Base-by-base conservation (phyloP, 2,797 vertebrate species). In the Cuniculus paca region DNA sequence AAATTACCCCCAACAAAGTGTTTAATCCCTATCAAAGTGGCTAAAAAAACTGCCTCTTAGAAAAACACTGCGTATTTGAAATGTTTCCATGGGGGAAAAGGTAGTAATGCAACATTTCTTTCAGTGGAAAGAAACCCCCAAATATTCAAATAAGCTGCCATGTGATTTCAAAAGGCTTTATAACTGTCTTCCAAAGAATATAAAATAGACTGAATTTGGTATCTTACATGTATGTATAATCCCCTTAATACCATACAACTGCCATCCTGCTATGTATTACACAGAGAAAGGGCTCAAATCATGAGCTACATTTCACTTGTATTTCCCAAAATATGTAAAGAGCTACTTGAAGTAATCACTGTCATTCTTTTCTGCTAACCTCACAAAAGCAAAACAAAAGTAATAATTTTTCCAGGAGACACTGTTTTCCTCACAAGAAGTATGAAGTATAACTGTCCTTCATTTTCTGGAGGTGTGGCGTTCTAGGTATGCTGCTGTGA, bases 271-370 rank as follows among this genome's bases (percentile, higher is more conserved):
- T 24, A 93, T 82, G 95, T 82, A 83, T 94, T 98, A 97, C 94
- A 98, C 91, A 42, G 70, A 60, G 91, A 91, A 93, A 4, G 95
- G 3, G 94, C 77, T 98, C 96, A 90, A 90, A 97, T 94, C 95
- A 95, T 77, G 93, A 93, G 19, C 72, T 22, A 4, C 9, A 52
- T 34, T n/a, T 34, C 96, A 97, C 97, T 97, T 97, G 97, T 80
- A 98, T 97, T 95, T 96, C 95, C 94, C 84, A 93, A 95, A 96
- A 97, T 50, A 78, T 97, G 97, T 97, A 97, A 98, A 98, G 88
- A 96, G 92, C 82, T 90, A 58, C 95, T 65, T 86, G 0, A 90
- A 98, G 97, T 92, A 56, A 80, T 52, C 56, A 75, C 19, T 68
- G 6, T 75, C 39, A 39, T 85, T 75, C 54, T 80, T 77, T 39